Base-by-base conservation (phyloP, 1,140 invertebrate genomes). In the Phthorimaea operculella region DNA sequence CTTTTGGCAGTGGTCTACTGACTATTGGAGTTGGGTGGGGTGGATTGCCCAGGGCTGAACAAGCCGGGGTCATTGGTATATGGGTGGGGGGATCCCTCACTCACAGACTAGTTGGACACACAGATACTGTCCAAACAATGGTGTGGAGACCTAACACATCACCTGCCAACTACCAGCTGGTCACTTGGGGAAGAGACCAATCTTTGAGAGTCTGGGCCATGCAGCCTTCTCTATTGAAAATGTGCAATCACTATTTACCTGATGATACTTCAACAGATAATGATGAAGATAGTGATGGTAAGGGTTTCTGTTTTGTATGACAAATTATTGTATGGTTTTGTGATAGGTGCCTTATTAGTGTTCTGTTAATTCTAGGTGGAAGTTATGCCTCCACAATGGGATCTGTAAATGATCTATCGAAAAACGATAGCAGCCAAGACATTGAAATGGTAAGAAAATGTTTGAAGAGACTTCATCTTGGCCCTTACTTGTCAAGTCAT, bases 111-210 rank as follows among this genome's bases (percentile, higher is more conserved):
- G 91, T 94, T 36, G 96, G 96, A 0, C 96, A 98, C 74, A 93
- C 93, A 2, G 96, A 98, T 87, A 95, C 96, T 36, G 95, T 98
- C 34, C 85, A 98, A 36, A 96, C 98, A 70, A 98, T 98, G 90
- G 94, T 95, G 63, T 98, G 96, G 96, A 88, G 94, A 57, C 88
- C 90, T 44, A 89, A 90, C 74, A 84, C 86, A 79, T 73, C 87
- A 84, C 81, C 89, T 74, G 67, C 84, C 64, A 92, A 95, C 66
- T 92, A 92, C 81, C 94, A 98, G 76, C 77, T 98, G n/a, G 90
- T 98, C 0, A 98, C 96, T 0, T 99, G 96, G 96, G 96, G 95
- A 0, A 92, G 95, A 74, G 96, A 98, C 88, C 95, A 97, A 66
- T 96, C 91, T 51, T 86, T 99, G 16, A 87, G 97, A 53, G 91